phyloP scores from a whole-genome alignment of 2,888 invertebrate genomes.

The Orgyia antiqua region DNA sequence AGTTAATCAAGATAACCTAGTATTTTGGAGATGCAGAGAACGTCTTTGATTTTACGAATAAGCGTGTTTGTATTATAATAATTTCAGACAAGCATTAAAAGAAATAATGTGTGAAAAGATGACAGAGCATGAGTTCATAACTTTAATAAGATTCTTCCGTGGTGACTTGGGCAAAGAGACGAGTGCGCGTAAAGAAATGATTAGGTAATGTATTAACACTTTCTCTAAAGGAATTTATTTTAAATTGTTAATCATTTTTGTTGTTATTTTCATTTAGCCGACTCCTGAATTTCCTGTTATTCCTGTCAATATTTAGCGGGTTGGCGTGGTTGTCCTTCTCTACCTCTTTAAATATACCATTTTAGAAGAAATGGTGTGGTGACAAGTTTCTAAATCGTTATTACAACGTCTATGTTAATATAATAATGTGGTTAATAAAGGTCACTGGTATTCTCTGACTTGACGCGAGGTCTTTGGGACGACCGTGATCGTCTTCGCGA shows the following conservation, averaged over 20 bases:
- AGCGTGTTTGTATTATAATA: no score
- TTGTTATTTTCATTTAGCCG: background rate
- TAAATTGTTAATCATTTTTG: background rate
- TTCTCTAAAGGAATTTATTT: background rate
- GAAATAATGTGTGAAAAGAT: slow-evolving; percentile 83
- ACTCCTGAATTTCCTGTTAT: no score
- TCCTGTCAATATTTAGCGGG: no score
- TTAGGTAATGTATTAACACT: slow-evolving; percentile 37
- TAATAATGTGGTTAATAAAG: slow-evolving; percentile 45
- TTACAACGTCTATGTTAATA: no score
- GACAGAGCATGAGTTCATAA: slow-evolving; percentile 89
- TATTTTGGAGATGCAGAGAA: no score
- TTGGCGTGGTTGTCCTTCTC: no score
- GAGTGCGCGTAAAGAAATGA: slow-evolving; percentile 60
- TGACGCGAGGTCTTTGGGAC: slow-evolving; percentile 86
- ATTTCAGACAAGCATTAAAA: slow-evolving; percentile 79
- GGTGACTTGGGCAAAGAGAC: slow-evolving; percentile 74
- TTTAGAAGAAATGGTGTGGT: no score
- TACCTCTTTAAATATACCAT: no score
- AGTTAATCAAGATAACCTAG: no score
- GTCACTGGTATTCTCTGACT: slow-evolving; percentile 83
- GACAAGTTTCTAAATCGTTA: no score
- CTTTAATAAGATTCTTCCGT: slow-evolving; percentile 85
- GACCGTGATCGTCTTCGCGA: slow-evolving; percentile 71
- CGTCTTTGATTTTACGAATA: no score